Percentiles rank a stretch among this genome's conserved stretches.
Evolutionary conservation across 2,797 vertebrate genomes (phyloP).

Genomic region (Rhyacichthys aspro): DNA sequence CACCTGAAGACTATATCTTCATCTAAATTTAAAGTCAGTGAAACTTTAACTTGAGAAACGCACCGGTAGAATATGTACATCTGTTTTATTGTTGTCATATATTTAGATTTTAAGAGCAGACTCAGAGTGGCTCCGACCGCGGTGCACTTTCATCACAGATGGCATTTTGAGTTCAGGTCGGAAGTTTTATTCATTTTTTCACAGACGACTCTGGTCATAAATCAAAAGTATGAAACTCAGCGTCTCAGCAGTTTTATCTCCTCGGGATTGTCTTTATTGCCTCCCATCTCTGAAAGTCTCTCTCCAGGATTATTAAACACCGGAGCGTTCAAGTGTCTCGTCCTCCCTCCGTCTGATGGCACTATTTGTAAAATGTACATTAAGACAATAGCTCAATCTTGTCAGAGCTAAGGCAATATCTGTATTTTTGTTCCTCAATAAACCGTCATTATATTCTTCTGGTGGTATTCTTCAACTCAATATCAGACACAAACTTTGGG

Average conservation of each 20-base stretch:
- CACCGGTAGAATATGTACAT: background rate
- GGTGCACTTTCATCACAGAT: constrained; percentile 27
- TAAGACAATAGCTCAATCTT: background rate
- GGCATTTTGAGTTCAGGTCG: constrained; percentile 37
- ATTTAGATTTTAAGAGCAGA: constrained; percentile 19
- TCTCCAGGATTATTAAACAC: background rate
- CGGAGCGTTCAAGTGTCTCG: background rate
- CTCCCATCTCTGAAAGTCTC: background rate
- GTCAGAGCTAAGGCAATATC: too few relatives aligned
- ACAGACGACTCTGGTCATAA: constrained; percentile 17
- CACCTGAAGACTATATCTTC: too few relatives aligned
- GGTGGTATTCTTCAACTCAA: too few relatives aligned
- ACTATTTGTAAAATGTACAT: background rate
- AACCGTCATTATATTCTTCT: too few relatives aligned
- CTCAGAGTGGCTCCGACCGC: background rate
- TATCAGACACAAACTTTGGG: too few relatives aligned
- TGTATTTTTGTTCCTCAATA: background rate
- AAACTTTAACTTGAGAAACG: background rate
- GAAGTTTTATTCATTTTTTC: constrained; percentile 6
- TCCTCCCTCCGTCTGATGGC: background rate
- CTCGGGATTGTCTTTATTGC: constrained; percentile 9
- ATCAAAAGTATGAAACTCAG: constrained; percentile 32
- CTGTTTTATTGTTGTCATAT: background rate
- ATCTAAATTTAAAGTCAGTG: background rate
- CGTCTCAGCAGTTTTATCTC: constrained; percentile 26